Evolutionary conservation across 64 coral and sea anemone species (phyloP).

Genomic region (Actinia equina): DNA sequence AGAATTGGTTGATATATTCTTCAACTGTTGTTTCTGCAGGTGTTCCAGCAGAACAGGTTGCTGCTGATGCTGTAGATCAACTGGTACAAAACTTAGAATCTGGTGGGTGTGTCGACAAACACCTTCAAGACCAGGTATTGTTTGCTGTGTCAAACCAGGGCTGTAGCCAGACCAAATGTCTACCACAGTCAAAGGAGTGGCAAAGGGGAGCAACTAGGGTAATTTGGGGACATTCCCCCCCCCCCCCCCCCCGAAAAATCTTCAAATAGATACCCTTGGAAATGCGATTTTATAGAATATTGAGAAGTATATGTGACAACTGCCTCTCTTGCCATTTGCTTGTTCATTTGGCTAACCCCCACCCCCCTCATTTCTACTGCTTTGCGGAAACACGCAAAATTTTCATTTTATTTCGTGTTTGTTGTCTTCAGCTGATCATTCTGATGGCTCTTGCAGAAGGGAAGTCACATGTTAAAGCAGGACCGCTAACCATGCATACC

Average conservation of each 20-base stretch:
- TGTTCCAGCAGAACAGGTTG: constrained; percentile 76
- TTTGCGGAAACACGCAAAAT: background rate
- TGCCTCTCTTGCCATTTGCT: background rate
- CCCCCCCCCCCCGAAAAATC: too few species aligned
- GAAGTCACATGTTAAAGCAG: constrained; percentile 73
- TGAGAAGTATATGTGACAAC: background rate
- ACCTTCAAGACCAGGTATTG: constrained; percentile 86
- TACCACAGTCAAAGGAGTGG: too few species aligned
- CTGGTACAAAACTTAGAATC: constrained; percentile 53
- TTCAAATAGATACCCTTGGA: too few species aligned
- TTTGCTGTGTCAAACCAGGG: background rate
- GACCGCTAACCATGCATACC: constrained; percentile 97
- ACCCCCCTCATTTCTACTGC: background rate
- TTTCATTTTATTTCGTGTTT: background rate
- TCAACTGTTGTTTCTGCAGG: constrained; percentile 23
- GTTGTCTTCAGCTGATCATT: constrained; percentile 71
- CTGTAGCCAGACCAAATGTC: too few species aligned
- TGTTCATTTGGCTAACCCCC: too few species aligned
- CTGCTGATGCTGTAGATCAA: constrained; percentile 74
- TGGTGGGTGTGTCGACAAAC: constrained; percentile 82
- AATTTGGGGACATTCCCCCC: too few species aligned
- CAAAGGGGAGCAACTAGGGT: too few species aligned
- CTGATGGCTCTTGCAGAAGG: constrained; percentile 90
- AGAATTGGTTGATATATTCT: background rate
- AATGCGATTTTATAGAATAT: too few species aligned